Evolutionary conservation across 2,797 vertebrate species (phyloP), one percentile per base, ranked within the genome.

Genomic region (Galagoides demidoff): DNA sequence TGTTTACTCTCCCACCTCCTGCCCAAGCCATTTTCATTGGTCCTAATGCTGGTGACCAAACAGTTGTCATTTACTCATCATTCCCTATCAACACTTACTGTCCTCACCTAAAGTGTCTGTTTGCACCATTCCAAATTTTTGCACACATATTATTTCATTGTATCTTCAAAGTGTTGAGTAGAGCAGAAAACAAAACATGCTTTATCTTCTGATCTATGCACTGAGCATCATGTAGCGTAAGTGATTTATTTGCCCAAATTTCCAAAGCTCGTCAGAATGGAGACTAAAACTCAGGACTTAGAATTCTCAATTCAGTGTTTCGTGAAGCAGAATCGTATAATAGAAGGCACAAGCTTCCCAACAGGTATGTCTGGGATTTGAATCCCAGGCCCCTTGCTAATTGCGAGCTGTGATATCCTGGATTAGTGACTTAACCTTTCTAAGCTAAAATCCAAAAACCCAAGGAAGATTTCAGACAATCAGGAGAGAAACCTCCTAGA

Each of bases 401-500:
- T 52, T 57, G 22, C 37, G 59, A 71, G 13, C 94, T 81, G 55
- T 63, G 85, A 63, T 74, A 39, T 39, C 63, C 63, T 59, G 10
- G 64, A 81, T 90, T 94, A 85, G 78, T 96, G 79, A 94, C 55
- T 97, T 90, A 86, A 86, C 83, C 77, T 95, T 76, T 92, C 90
- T 91, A 87, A 95, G 49, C 52, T 84, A 92, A 95, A 95, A 82
- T 86, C 52, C 81, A 37, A 96, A 96, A 95, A 78, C 20, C 20
- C 31, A 85, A 76, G 66, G 78, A 93, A 96, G 49, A 76, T 45
- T 79, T 91, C 73, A 91, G 34, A 11, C 89, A 43, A 45, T 91
- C 83, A 92, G 59, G n/a, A 78, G 52, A 90, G 66, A 89, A 92
- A 52, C 12, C 43, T 85, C 31, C 84, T 39, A 43, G 34, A 94